phyloP scores from a whole-genome alignment of 2,888 invertebrate genomes.

The Tipula lateralis region DNA sequence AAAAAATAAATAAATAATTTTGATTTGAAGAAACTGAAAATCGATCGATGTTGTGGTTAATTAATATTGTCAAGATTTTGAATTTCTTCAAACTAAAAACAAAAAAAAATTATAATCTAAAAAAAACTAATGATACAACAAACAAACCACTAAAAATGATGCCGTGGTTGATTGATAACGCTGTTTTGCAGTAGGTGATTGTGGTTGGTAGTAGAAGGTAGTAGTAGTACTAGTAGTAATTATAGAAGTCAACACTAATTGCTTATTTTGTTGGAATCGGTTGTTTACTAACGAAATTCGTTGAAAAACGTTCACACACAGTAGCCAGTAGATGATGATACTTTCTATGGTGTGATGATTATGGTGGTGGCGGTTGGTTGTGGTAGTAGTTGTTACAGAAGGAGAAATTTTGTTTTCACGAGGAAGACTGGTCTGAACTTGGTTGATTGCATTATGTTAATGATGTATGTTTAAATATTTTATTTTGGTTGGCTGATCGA shows the following conservation, averaged over 20 bases:
- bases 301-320: not conserved
- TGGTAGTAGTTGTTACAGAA: constrained; percentile 13
- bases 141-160: constrained; percentile 39
- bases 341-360: constrained; percentile 7
- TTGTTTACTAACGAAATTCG: constrained; percentile 20
- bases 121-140: constrained; percentile 38
- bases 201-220: constrained; percentile 13
- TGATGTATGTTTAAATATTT: constrained; percentile 26
- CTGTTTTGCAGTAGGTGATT: constrained; percentile 34
- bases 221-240: not conserved
- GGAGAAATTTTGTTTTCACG: constrained; percentile 30
- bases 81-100: not conserved
- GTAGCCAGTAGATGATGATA: constrained; percentile 24
- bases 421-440: not conserved
- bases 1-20: not conserved
- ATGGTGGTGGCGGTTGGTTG: not conserved
- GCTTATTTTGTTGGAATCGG: not conserved
- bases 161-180: constrained; percentile 38
- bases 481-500: constrained; percentile 30
- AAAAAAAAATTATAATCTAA: constrained; percentile 29
- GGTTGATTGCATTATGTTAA: not conserved
- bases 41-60: not conserved
- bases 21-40: not conserved
- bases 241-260: constrained; percentile 25
- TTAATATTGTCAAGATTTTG: not conserved